Evolutionary conservation across 2,113 vertebrate genomes (phyloP), one percentile per base, ranked within the genome.

Genomic region (Castor canadensis): DNA sequence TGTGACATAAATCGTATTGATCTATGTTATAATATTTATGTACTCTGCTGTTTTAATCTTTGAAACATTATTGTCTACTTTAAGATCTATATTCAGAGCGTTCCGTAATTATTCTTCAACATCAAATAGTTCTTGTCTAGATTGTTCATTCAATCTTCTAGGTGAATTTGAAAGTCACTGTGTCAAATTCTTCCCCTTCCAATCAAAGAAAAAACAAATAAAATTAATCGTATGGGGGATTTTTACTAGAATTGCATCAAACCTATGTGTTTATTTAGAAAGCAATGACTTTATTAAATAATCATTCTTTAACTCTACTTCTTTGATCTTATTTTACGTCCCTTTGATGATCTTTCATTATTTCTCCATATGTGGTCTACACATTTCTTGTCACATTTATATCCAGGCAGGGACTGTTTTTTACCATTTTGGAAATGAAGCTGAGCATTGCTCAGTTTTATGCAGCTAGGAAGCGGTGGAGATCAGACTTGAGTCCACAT

Each of bases 11-110:
- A 90, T 73, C 40, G 24, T 54, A 73, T 66, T 80, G 58, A 84
- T 91, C 83, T 94, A 66, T 62, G 52, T n/a, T 91, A 47, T 67
- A 75, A 54, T 81, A 76, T 66, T 90, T 95, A 96, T 47, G 30
- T 60, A n/a, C 66, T 73, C 26, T 72, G 69, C 28, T 66, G 30
- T 91, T 96, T 91, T 87, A 89, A 93, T 91, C 77, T 73, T 38
- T 90, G 85, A 81, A 82, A 89, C 3, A 40, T 88, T 83, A 88
- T 49, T 9, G 32, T 40, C 26, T 72, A 73, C 82, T 91, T 86
- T 82, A 93, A 49, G 76, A 64, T 81, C 58, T 92, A 24, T 47
- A 89, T 45, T 90, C 60, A 76, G 87, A 3, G 0, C 47, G 38
- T 38, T 26, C 1, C 43, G 24, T 66, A 72, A 89, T 91, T 35